Conservation (phyloP, 2,797 vertebrate genomes). For the Sebastiscus tertius region DNA sequence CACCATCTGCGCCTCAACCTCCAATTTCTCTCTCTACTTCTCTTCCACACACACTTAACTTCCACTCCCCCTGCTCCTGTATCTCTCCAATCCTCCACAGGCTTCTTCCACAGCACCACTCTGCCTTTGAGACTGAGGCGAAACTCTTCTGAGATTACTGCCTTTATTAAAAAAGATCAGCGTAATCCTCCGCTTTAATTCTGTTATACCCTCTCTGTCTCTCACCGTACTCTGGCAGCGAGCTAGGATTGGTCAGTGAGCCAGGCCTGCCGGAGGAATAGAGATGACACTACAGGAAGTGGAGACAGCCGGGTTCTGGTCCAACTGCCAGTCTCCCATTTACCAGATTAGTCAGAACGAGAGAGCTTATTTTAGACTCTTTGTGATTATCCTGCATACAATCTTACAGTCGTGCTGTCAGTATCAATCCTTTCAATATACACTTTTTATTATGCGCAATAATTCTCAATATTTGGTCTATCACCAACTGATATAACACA, state of each 20-base stretch:
- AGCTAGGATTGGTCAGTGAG: slow-evolving; percentile 36
- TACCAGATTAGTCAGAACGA: slow-evolving; percentile 40
- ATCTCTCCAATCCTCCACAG: slow-evolving; percentile 7
- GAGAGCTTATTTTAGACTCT: slow-evolving; percentile 6
- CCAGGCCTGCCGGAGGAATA: slow-evolving; percentile 17
- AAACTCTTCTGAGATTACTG: slow-evolving; percentile 63
- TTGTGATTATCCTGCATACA: slow-evolving; percentile 19
- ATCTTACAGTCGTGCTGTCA: background rate
- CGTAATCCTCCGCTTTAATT: slow-evolving; percentile 66
- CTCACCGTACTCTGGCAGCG: slow-evolving; percentile 21
- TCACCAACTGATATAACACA: background rate
- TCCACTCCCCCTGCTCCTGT: background rate
- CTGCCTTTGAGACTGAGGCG: slow-evolving; percentile 39
- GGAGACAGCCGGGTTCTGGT: slow-evolving; percentile 49
- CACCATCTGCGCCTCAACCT: slow-evolving; percentile 34
- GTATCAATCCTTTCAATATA: slow-evolving; percentile 8
- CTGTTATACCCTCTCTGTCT: slow-evolving; percentile 50
- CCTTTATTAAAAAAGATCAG: slow-evolving; percentile 68
- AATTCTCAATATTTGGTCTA: background rate
- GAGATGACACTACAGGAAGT: slow-evolving; percentile 38
- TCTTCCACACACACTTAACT: background rate
- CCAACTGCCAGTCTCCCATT: slow-evolving; percentile 18
- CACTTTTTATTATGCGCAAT: background rate
- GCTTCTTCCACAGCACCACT: slow-evolving; percentile 21
- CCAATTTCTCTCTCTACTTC: background rate